Base-by-base conservation (phyloP, 2,888 invertebrate genomes). In the Eupithecia inturbata region DNA sequence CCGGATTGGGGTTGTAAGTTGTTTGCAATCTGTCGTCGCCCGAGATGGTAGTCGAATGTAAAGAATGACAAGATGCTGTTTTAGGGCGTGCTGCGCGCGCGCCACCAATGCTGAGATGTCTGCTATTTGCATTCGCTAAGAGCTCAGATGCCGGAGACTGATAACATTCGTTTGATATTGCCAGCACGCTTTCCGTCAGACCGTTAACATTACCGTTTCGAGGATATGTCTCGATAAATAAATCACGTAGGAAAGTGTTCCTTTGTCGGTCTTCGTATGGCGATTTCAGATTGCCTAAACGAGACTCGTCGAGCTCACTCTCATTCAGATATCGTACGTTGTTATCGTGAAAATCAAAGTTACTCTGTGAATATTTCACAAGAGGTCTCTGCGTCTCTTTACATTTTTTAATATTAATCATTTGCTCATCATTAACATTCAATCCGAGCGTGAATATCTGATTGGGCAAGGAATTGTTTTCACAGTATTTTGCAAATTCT, bases 191-290 rank as follows among this genome's bases (percentile, higher is more conserved):
- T 87, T 87, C 82, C 79, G 87, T 80, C 83, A 86, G 86, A 88
- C 93, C 92, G 92, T 93, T 93, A 93, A 84, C 85, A 84, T 90
- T 91, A 91, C 92, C 89, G 91, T 91, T 92, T 85, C 85, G 90
- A 90, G 90, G 89, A 90, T 89, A 89, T 88, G 90, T 88, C 90
- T 91, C 92, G 88, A 90, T 91, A 92, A 88, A 91, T 90, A 91
- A 90, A 91, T 91, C 92, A 91, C 91, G 92, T 91, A 89, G 88
- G 84, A 87, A 89, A 87, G 88, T 89, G 87, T 86, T 89, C 84
- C 88, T 91, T 91, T 92, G 89, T 90, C 89, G 91, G 90, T 87
- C 87, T 84, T 79, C 82, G 83, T 83, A 85, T 77, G 82, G 80
- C 78, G 85, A 86, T 86, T 87, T 88, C 82, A 90, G 85, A 89